Evolutionary conservation across 1,140 invertebrate genomes (phyloP).

Genomic region (Hestina assimilis): DNA sequence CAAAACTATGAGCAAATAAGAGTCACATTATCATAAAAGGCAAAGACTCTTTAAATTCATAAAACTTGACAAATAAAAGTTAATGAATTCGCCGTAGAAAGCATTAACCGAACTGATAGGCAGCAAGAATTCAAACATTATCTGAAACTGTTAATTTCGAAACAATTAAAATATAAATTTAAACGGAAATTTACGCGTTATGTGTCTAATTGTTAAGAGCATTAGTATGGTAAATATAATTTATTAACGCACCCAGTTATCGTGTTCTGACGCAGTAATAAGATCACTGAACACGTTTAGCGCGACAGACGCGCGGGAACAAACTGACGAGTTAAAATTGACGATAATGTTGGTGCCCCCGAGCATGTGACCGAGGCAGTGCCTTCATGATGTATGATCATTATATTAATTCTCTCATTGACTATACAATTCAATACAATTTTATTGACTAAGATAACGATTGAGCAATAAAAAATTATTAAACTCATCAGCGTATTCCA

Average conservation of each 20-base stretch:
- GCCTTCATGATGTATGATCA: slow-evolving; percentile 57
- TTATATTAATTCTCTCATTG: slow-evolving; percentile 42
- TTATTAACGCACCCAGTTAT: slow-evolving; percentile 53
- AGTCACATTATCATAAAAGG: background rate
- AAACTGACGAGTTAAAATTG: slow-evolving; percentile 48
- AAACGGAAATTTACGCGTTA: background rate
- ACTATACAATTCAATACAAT: background rate
- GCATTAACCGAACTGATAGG: slow-evolving; percentile 18
- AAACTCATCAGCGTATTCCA: no score
- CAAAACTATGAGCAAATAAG: no score
- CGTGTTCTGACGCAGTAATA: slow-evolving; percentile 35
- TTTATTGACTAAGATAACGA: background rate
- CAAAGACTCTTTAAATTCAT: background rate
- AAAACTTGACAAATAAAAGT: background rate
- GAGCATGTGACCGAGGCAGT: slow-evolving; percentile 62
- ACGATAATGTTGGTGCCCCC: slow-evolving; percentile 58
- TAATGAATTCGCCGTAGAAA: slow-evolving; percentile 11
- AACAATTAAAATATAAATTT: slow-evolving; percentile 4
- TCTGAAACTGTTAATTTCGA: background rate
- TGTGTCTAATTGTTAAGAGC: background rate
- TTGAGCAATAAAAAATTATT: background rate
- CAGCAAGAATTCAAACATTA: slow-evolving; percentile 8
- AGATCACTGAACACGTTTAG: slow-evolving; percentile 45
- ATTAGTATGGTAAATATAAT: slow-evolving; percentile 7
- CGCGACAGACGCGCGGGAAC: slow-evolving; percentile 57